Base-by-base conservation (phyloP, 2,113 vertebrate genomes). In the Oreochromis niloticus region DNA sequence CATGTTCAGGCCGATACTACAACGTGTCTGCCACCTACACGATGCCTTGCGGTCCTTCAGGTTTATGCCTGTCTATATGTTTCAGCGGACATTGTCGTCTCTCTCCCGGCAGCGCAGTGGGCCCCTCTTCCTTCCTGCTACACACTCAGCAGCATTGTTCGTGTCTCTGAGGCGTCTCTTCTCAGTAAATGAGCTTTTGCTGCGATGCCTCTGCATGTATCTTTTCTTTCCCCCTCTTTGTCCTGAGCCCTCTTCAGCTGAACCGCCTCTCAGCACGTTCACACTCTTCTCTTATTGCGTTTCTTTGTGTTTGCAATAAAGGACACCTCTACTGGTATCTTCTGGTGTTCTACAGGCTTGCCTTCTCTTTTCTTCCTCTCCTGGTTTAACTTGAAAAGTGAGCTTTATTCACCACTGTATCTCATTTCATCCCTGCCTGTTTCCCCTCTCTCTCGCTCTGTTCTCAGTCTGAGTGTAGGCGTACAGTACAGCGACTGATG, bases 381-480 rank as follows among this genome's bases (percentile, higher is more conserved):
- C 9, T 4, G 10, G 48, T 50, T 0, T 50, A 55, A 61, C 32
- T 83, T 32, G 24, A 59, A 81, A 50, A 68, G 36, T 12, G 11
- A 84, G 71, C 46, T 84, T 52, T 68, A 39, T 66, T 79, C 30
- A 22, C 11, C 41, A 6, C 63, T 30, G 24, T 48, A 48, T 83
- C 14, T 63, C 9, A 59, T 87, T 82, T 61, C 59, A 63, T 55
- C 55, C 27, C 68, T 24, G 46, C 34, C 24, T 39, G 50, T 75
- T 36, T 48, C 55, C 68, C 32, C 17, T 32, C 24, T n/a, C 27
- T 85, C 41, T 48, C 22, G 75, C 52, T 88, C 59, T 24, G 24
- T 84, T 48, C 50, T 80, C 75, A 82, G 86, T 43, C 81, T 54
- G 27, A 80, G 73, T 79, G 91, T 94, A 85, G 90, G 94, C 81